phyloP scores from a whole-genome alignment of 2,797 vertebrate genomes.

The Podargus strigoides region DNA sequence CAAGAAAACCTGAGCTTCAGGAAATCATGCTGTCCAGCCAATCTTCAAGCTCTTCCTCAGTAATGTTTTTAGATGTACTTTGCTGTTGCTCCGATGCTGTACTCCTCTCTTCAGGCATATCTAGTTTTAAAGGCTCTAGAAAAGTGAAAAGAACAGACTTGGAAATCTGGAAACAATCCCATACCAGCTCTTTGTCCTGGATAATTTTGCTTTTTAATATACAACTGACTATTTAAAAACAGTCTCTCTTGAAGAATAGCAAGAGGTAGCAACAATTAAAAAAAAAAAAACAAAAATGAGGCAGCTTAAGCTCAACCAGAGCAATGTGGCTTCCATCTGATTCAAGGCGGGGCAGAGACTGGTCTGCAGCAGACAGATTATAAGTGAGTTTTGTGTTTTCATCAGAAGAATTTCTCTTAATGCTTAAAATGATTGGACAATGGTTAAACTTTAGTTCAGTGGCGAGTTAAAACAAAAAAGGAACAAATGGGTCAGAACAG shows the following conservation, averaged over 20 bases:
- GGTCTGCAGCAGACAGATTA: background rate
- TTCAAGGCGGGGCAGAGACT: background rate
- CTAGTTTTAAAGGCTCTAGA: conserved; percentile 24
- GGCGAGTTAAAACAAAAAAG: background rate
- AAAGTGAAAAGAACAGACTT: conserved; percentile 6
- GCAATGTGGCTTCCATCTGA: background rate
- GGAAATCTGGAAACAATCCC: background rate
- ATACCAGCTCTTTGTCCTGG: background rate
- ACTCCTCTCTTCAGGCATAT: conserved; percentile 35
- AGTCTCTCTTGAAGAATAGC: background rate
- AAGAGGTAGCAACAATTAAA: background rate
- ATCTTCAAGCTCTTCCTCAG: conserved; percentile 88
- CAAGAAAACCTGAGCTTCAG: background rate
- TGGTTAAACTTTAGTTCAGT: background rate
- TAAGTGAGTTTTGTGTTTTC: no score
- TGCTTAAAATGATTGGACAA: background rate
- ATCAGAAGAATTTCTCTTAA: background rate
- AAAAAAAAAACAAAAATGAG: background rate
- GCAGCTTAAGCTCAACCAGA: background rate
- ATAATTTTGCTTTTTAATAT: background rate
- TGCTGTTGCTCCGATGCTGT: conserved; percentile 26
- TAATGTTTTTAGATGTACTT: conserved; percentile 55
- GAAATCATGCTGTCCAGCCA: conserved; percentile 96
- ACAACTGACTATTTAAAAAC: background rate
- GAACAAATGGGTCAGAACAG: background rate